Base-by-base conservation (phyloP, 35 echinoderm and acorn worm genomes). In the Antedon bifida region DNA sequence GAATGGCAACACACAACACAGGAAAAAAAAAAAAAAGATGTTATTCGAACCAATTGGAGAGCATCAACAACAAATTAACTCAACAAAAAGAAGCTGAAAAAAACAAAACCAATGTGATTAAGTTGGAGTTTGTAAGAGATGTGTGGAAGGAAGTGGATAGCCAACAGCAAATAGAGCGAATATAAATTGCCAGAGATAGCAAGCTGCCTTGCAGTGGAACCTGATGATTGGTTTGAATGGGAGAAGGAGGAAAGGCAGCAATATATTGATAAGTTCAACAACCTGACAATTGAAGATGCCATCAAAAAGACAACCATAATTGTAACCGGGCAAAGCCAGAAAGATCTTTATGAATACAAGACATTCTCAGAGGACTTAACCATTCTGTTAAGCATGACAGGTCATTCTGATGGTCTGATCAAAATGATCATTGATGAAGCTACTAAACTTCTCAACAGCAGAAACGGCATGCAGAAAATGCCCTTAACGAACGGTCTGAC, bases 81-180 rank as follows among this genome's bases (percentile, higher is more conserved):
- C 38, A 14, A 14, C 38, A 42, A 14, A 42, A 42, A 42, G 38
- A 42, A 42, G 38, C 38, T 14, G 38, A 42, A 7, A 42, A 42
- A 42, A 42, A 14, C 30, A 33, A 11, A 31, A 78, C 2, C n/a
- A 31, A 31, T 78, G 32, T 30, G 34, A 16, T 17, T 17, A 78
- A 33, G 30, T 17, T 78, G 16, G 30, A 78, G 30, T 78, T 78
- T 34, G 34, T 34, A 1, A 31, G 76, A 34, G 76, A 78, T 31
- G 76, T 78, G 19, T 78, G 76, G 76, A 30, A 78, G 32, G 76
- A 78, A 78, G 76, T 78, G 34, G 76, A 78, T 30, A 29, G 16
- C 30, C 76, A 78, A 29, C 76, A 78, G 76, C 76, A 78, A 30
- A 34, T 17, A 1, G 76, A 78, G 32, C 23, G 76, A 78, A 78